Percentiles rank a stretch among this genome's conserved stretches.
phyloP scores from a whole-genome alignment of 2,797 vertebrate species.

The Antrozous pallidus region DNA sequence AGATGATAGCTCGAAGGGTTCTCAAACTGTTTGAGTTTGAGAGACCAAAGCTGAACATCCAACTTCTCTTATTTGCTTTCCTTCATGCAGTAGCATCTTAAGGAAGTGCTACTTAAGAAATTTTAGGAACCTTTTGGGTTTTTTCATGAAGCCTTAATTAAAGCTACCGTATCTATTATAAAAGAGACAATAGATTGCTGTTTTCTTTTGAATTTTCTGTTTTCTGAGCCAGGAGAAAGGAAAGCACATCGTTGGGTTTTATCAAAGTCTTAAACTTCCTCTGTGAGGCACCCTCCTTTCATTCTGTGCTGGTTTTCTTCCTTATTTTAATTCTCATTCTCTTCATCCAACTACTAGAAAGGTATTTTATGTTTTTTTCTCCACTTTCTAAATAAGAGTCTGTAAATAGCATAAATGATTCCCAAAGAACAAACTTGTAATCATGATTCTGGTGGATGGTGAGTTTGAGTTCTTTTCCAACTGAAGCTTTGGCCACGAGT shows the following conservation, averaged over 20 bases:
- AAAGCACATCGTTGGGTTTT: neutral
- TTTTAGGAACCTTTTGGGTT: neutral
- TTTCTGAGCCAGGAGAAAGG: constrained; percentile 12
- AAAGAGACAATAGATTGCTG: constrained; percentile 35
- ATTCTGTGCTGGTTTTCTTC: neutral
- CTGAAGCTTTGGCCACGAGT: neutral
- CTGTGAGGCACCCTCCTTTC: neutral
- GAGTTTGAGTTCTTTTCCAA: neutral
- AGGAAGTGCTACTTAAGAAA: neutral
- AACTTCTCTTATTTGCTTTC: neutral
- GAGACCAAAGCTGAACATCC: neutral
- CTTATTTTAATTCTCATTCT: neutral
- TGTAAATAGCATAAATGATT: neutral
- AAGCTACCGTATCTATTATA: neutral
- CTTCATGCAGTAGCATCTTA: neutral
- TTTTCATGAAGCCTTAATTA: neutral
- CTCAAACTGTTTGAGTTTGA: neutral
- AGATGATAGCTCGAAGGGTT: neutral
- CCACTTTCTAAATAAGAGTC: neutral
- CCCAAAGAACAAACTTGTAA: neutral
- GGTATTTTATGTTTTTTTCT: neutral
- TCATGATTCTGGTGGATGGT: neutral
- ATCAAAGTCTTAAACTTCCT: neutral
- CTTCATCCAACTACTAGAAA: neutral
- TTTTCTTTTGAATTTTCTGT: constrained; percentile 17